Evolutionary conservation across 2,797 vertebrate genomes (phyloP).

Genomic region (Sciurus vulgaris): DNA sequence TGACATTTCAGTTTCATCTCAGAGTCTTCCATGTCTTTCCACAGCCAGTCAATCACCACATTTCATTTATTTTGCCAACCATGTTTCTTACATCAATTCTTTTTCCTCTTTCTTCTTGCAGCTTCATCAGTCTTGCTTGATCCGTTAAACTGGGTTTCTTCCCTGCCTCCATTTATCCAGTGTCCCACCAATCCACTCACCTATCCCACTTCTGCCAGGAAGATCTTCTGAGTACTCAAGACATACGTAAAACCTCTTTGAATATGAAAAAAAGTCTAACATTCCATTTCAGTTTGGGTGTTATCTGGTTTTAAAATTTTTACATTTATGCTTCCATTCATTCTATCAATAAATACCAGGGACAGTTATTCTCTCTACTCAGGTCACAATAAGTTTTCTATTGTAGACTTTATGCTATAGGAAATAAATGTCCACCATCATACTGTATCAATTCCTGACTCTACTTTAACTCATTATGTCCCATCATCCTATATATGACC

Average conservation of each 20-base stretch:
- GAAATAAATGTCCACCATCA: neutral
- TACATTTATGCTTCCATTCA: rapidly evolving
- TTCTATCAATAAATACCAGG: neutral
- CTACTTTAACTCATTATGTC: neutral
- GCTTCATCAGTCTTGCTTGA: neutral
- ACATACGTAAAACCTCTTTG: neutral
- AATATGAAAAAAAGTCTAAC: neutral
- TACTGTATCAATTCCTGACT: neutral
- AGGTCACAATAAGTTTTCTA: neutral
- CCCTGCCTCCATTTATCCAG: neutral
- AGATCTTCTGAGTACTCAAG: neutral
- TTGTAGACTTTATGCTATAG: neutral
- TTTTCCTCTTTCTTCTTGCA: neutral
- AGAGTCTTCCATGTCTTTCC: neutral
- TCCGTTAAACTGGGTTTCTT: neutral
- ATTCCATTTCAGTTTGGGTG: neutral
- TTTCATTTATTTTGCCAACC: neutral
- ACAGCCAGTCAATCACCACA: neutral
- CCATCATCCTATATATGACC: neutral
- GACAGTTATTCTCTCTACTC: neutral
- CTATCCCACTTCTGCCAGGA: neutral
- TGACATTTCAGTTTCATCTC: neutral
- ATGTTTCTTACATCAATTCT: neutral
- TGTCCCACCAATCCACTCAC: too few species aligned
- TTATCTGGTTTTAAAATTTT: neutral